Conservation (phyloP, 2,888 invertebrate genomes). For the Trachelus stipa region DNA sequence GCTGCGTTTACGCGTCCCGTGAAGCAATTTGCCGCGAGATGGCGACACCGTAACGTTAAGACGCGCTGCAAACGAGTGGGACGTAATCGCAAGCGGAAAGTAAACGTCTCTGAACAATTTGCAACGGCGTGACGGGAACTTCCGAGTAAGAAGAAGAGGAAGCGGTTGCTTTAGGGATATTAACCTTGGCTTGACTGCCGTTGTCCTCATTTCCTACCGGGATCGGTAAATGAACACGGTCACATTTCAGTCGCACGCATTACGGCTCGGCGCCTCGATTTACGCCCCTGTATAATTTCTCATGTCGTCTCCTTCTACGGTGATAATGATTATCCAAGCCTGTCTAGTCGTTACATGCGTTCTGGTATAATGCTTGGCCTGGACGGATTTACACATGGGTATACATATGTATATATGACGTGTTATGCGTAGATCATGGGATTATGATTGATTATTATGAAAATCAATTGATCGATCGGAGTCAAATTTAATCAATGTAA, state of each 20-base stretch:
- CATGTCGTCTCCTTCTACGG: neutral
- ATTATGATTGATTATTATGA: neutral
- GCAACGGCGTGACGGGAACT: neutral
- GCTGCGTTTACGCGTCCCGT: neutral
- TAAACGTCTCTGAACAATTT: neutral
- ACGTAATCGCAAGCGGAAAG: neutral
- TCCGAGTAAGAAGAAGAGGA: neutral
- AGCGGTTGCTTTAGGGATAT: neutral
- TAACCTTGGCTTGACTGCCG: neutral
- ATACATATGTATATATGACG: neutral
- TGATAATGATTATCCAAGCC: neutral
- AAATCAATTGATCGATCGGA: neutral
- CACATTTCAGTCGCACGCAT: neutral
- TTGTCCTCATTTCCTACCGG: neutral
- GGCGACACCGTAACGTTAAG: neutral
- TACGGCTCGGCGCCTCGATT: neutral
- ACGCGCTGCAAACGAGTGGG: neutral
- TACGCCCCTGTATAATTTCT: neutral
- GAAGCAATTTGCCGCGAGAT: neutral
- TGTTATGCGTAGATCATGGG: neutral
- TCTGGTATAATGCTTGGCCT: neutral
- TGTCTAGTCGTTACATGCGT: neutral
- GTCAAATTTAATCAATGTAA: neutral
- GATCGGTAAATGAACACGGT: constrained; percentile 7
- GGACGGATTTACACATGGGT: neutral